phyloP scores from a whole-genome alignment of 2,888 invertebrate species.

The Malacosoma neustria region DNA sequence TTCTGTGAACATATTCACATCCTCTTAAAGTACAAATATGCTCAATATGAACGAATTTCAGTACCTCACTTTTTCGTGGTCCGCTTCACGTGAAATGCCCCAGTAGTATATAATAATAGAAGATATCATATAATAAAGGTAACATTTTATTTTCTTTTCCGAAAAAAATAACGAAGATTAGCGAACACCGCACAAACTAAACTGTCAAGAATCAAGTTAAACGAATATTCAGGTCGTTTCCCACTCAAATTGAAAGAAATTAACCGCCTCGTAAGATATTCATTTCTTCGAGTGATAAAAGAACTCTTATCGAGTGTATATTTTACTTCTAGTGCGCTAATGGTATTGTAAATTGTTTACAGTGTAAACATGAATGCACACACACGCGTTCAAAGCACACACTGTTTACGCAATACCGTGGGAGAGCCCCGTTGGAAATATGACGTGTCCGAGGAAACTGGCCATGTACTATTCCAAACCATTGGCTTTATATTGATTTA shows the following conservation, averaged over 20 bases:
- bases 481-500: no score
- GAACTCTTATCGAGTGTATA: not conserved
- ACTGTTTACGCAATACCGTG: slow-evolving; percentile 36
- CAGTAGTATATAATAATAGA: no score
- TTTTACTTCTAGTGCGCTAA: not conserved
- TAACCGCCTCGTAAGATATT: not conserved
- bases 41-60: no score
- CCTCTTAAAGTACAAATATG: no score
- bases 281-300: not conserved
- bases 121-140: no score
- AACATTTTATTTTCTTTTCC: no score
- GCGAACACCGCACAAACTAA: no score
- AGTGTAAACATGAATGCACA: not conserved
- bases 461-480: slow-evolving; percentile 19
- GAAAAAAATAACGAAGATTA: no score
- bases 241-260: not conserved
- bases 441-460: slow-evolving; percentile 19
- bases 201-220: no score
- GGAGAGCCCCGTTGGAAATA: slow-evolving; percentile 23
- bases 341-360: slow-evolving; percentile 1
- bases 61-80: no score
- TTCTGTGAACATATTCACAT: no score
- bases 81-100: no score
- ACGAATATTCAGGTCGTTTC: not conserved
- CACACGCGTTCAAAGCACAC: not conserved